Conservation (phyloP, 92 coral and sea anemone species). For the Plumapathes pennacea region DNA sequence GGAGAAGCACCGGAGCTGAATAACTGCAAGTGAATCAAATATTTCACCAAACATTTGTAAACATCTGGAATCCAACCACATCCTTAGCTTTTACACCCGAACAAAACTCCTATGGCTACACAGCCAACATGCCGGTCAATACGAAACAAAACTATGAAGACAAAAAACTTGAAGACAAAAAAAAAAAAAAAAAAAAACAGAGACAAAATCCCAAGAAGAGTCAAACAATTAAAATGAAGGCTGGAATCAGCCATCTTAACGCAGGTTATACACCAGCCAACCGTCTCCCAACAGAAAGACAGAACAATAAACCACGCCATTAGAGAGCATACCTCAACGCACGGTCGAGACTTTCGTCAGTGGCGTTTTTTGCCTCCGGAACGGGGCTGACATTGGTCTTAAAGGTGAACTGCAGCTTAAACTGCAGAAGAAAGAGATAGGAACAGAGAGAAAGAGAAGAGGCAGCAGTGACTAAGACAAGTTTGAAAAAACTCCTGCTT, state of each 20-base stretch:
- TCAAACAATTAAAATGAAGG: not conserved
- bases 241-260: not conserved
- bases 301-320: not conserved
- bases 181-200: not conserved
- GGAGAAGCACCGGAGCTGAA: conserved; percentile 72
- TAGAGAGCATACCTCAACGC: not conserved
- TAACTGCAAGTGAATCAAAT: conserved; percentile 34
- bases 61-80: no score
- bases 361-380: conserved; percentile 12
- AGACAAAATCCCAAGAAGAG: not conserved
- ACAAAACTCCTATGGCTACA: no score
- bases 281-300: not conserved
- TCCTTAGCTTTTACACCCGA: no score
- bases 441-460: not conserved
- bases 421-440: not conserved
- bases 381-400: conserved; percentile 54
- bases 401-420: conserved; percentile 2
- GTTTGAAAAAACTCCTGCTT: not conserved
- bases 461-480: not conserved
- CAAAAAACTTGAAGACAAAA: no score
- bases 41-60: no score
- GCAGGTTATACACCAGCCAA: not conserved
- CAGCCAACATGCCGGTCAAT: no score
- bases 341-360: not conserved
- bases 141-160: no score